phyloP scores from a whole-genome alignment of 2,797 vertebrate species.

The Eospalax fontanierii region DNA sequence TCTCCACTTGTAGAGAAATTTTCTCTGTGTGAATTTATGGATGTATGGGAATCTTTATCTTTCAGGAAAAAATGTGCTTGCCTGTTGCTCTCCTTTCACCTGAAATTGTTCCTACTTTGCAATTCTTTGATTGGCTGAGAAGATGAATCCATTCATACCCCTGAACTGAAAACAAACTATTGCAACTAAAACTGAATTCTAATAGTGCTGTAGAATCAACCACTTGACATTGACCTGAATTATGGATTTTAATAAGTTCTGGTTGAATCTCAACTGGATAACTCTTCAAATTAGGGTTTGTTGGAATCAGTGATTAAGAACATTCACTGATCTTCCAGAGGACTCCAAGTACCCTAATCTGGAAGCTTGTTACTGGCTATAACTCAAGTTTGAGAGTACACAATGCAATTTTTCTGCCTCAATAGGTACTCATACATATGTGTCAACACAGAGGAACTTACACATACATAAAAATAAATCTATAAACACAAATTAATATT shows the following conservation, averaged over 20 bases:
- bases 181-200: background rate
- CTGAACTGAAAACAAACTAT: background rate
- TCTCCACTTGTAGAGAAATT: too few species aligned
- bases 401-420: background rate
- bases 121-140: too few species aligned
- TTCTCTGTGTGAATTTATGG: too few species aligned
- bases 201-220: background rate
- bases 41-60: too few species aligned
- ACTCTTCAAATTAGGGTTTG: slow-evolving; percentile 10
- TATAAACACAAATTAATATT: background rate
- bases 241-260: background rate
- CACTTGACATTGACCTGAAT: background rate
- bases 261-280: slow-evolving; percentile 25
- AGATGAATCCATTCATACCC: too few species aligned
- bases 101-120: too few species aligned
- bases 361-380: background rate
- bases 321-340: background rate
- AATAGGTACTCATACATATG: background rate
- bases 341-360: background rate
- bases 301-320: background rate
- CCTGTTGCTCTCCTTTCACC: too few species aligned
- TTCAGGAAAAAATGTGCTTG: too few species aligned
- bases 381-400: background rate
- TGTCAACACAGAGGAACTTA: too few species aligned
- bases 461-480: background rate